These are phyloP conservation scores for Cromileptes altivelis DNA, from an alignment of 2,113 vertebrate genomes.

Conservation along the genomic window DNA sequence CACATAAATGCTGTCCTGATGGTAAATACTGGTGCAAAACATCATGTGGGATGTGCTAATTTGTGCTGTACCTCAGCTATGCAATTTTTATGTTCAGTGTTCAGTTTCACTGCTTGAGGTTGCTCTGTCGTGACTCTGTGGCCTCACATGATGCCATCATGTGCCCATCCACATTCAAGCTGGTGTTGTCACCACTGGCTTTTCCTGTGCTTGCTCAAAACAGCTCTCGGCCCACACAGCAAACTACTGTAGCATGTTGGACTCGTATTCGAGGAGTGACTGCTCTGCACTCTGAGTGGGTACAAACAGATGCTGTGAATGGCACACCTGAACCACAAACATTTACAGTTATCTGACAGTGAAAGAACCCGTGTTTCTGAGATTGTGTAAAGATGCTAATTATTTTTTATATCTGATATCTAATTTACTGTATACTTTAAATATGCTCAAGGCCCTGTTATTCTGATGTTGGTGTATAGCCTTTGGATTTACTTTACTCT, in stretches of 20 bases:
- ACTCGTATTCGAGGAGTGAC: not conserved
- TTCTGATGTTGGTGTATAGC: not conserved
- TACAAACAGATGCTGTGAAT: slow-evolving; percentile 25
- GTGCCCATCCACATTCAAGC: slow-evolving; percentile 19
- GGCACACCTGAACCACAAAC: not conserved
- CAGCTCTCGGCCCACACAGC: slow-evolving; percentile 11
- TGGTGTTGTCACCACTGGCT: slow-evolving; percentile 48
- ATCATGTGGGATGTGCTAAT: slow-evolving; percentile 51
- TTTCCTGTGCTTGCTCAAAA: slow-evolving; percentile 51
- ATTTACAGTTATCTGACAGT: slow-evolving; percentile 3
- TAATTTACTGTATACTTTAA: not conserved
- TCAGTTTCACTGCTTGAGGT: slow-evolving; percentile 6
- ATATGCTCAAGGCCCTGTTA: not conserved
- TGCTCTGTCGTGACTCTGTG: slow-evolving; percentile 24
- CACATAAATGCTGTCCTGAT: slow-evolving; percentile 14
- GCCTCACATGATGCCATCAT: slow-evolving; percentile 48
- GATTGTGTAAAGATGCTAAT: no score
- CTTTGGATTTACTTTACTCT: not conserved
- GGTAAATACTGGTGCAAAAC: slow-evolving; percentile 29
- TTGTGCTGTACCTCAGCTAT: slow-evolving; percentile 10
- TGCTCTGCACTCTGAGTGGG: slow-evolving; percentile 1
- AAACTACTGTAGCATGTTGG: not conserved
- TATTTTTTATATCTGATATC: not conserved
- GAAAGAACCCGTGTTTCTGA: not conserved
- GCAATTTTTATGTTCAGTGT: slow-evolving; percentile 38